Percentiles rank a stretch among this genome's conserved stretches.
Conservation (phyloP, 2,888 invertebrate genomes). For the Orthosia gothica region DNA sequence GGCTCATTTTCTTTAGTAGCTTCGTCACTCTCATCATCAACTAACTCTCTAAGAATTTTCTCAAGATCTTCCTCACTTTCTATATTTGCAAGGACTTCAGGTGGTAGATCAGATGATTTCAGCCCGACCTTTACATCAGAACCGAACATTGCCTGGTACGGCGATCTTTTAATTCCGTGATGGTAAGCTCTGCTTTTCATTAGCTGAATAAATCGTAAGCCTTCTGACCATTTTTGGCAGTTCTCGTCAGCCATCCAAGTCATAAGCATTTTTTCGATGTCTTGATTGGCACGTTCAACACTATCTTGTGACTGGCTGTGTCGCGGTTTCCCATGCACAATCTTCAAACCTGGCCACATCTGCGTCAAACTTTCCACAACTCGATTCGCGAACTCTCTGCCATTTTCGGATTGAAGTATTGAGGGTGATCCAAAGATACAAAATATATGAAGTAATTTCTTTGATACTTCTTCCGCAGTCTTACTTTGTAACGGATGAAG, state of each 20-base stretch:
- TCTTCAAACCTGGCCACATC: constrained; percentile 75
- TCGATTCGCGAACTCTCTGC: constrained; percentile 70
- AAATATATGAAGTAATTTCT: constrained; percentile 77
- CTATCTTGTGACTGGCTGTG: constrained; percentile 65
- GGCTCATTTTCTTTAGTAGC: constrained; percentile 16
- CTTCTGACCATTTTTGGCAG: constrained; percentile 78
- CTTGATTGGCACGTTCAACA: constrained; percentile 76
- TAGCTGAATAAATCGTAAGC: constrained; percentile 78
- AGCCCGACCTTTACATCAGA: constrained; percentile 57
- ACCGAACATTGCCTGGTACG: constrained; percentile 79
- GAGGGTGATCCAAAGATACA: constrained; percentile 75
- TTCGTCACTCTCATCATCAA: constrained; percentile 24
- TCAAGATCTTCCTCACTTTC: constrained; percentile 28
- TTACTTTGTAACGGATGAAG: constrained; percentile 75
- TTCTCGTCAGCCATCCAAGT: constrained; percentile 77
- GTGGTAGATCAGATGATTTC: constrained; percentile 19
- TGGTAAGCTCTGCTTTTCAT: constrained; percentile 80
- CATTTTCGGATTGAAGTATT: constrained; percentile 74
- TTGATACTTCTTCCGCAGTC: constrained; percentile 75
- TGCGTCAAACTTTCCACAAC: constrained; percentile 58
- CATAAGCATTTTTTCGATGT: constrained; percentile 76
- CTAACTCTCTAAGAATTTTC: constrained; percentile 27
- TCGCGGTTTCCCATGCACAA: constrained; percentile 77
- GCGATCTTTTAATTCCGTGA: constrained; percentile 73
- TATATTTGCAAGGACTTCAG: constrained; percentile 23